A percentile compares a stretch with the other conserved stretches of the same genome.
Conservation (phyloP, 2,797 vertebrate species). For the Babyrousa celebensis region DNA sequence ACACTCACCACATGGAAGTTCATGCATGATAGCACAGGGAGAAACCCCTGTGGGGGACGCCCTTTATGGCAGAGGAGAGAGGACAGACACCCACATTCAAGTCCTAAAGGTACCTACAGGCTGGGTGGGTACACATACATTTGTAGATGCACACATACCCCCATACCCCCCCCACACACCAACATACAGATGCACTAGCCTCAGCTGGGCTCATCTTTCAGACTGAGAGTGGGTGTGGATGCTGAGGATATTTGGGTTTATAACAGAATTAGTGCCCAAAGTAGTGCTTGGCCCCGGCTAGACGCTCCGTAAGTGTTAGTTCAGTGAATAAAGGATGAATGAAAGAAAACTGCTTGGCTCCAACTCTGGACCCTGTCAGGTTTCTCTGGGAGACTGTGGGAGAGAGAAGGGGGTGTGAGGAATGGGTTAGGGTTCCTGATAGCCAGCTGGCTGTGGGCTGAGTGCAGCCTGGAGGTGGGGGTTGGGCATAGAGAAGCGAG, state of each 20-base stretch:
- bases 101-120: neutral
- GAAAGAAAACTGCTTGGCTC: neutral
- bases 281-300: neutral
- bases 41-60: neutral
- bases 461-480: neutral
- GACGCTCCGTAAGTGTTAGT: neutral
- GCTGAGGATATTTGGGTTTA: neutral
- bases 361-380: neutral
- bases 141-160: neutral
- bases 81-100: neutral
- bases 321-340: slow-evolving; percentile 53
- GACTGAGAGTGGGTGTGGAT: neutral
- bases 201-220: neutral
- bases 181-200: neutral
- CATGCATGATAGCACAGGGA: neutral
- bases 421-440: neutral
- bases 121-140: neutral
- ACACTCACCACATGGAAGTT: neutral
- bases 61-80: neutral
- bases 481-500: neutral
- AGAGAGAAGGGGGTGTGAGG: neutral
- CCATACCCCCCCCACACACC: neutral
- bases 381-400: neutral
- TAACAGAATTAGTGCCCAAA: neutral
- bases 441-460: neutral